Percentiles rank a stretch among this genome's conserved stretches.
These are phyloP conservation scores for Nomada fucata DNA, from an alignment of 2,888 invertebrate species.

Conservation along the genomic window DNA sequence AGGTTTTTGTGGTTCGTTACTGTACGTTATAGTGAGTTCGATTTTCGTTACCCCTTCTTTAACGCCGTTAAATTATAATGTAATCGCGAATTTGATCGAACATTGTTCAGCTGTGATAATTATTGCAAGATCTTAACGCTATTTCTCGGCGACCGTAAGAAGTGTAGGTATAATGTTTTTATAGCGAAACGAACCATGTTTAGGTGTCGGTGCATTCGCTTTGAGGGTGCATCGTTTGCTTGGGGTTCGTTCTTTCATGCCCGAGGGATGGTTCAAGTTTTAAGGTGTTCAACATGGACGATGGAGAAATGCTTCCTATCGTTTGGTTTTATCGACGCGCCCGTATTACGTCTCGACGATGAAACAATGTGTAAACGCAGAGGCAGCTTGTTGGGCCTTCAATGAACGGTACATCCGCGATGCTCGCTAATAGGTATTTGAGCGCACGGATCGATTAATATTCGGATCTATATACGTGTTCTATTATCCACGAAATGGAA, in stretches of 20 bases:
- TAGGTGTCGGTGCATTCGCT: neutral
- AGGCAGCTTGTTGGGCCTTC: conserved; percentile 32
- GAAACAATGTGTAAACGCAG: conserved; percentile 39
- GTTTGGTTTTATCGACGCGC: conserved; percentile 10
- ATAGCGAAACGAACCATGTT: neutral
- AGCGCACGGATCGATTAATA: conserved; percentile 31
- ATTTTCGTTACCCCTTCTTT: too few species aligned
- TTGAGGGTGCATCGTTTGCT: conserved; percentile 11
- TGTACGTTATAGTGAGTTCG: too few species aligned
- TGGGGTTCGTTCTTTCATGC: neutral
- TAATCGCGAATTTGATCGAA: too few species aligned
- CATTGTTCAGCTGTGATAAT: too few species aligned
- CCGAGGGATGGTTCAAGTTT: neutral
- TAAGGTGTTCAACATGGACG: conserved; percentile 4
- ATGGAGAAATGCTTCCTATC: conserved; percentile 8
- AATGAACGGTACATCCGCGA: conserved; percentile 37
- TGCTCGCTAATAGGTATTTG: conserved; percentile 44
- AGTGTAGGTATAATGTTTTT: neutral
- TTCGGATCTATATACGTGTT: conserved; percentile 39
- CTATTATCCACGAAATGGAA: conserved; percentile 44
- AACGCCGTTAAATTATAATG: too few species aligned
- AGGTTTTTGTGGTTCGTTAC: too few species aligned
- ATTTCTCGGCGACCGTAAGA: neutral
- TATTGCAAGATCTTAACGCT: neutral
- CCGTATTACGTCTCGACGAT: conserved; percentile 25